These are phyloP conservation scores for Brevipalpus yothersi DNA, from an alignment of 1,140 invertebrate species.

Conservation along the genomic window DNA sequence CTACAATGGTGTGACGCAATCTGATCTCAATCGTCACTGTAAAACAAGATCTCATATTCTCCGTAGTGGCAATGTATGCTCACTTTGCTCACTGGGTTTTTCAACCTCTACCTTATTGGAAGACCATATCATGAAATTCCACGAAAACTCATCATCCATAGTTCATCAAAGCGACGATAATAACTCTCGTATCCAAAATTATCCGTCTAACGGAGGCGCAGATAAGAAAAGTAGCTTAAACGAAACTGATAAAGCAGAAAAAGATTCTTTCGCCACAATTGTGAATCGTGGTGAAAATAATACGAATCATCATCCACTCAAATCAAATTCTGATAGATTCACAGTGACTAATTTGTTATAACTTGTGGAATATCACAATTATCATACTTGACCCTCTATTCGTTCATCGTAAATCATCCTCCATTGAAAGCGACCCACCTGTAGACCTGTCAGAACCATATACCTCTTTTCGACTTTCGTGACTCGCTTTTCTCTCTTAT, in stretches of 20 bases:
- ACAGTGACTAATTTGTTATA: background rate
- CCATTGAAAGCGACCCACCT: no score
- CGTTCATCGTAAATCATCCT: no score
- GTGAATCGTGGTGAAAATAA: background rate
- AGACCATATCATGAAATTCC: slow-evolving; percentile 9
- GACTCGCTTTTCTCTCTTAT: no score
- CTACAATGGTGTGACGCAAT: slow-evolving; percentile 28
- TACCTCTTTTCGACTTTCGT: no score
- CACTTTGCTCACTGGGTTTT: slow-evolving; percentile 21
- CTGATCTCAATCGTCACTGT: slow-evolving; percentile 26
- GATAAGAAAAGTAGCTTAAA: background rate
- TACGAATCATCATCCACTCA: background rate
- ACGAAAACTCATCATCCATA: background rate
- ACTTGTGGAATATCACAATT: background rate
- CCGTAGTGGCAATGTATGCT: slow-evolving; percentile 18
- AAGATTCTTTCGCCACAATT: background rate
- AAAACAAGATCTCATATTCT: slow-evolving; percentile 25
- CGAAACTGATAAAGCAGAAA: background rate
- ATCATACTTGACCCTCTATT: no score
- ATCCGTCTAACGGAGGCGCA: background rate
- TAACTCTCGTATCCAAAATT: background rate
- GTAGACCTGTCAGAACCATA: no score
- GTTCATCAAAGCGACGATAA: background rate
- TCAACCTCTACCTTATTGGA: slow-evolving; percentile 15
- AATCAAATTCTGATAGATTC: background rate